phyloP scores from a whole-genome alignment of 2,888 invertebrate species.

The Polydesmus complanatus region DNA sequence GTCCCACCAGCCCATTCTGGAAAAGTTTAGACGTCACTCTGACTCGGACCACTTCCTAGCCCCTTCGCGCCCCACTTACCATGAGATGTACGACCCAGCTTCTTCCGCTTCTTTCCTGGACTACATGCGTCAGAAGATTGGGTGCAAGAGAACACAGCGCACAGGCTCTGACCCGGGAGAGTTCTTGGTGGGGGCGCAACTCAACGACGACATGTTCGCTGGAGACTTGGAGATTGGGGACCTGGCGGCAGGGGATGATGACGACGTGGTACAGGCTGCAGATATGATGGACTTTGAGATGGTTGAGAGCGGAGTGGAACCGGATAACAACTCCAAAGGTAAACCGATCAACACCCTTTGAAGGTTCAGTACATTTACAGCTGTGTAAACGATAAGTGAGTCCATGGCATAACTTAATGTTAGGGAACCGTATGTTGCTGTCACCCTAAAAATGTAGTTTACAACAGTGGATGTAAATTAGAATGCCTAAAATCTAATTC shows the following conservation, averaged over 20 bases:
- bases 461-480: too few relatives aligned
- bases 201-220: constrained; percentile 1
- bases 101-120: constrained; percentile 26
- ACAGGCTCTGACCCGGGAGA: constrained; percentile 25
- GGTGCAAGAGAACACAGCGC: constrained; percentile 28
- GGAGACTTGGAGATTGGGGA: constrained; percentile 6
- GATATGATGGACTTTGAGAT: constrained; percentile 8
- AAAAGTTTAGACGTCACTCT: constrained; percentile 40
- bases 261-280: background rate
- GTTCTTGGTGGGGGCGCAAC: constrained; percentile 5
- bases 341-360: background rate
- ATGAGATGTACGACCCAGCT: background rate
- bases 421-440: too few relatives aligned
- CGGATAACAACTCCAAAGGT: background rate
- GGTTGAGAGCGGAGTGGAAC: too few relatives aligned
- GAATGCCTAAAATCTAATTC: too few relatives aligned
- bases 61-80: constrained; percentile 18
- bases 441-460: too few relatives aligned
- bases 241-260: background rate
- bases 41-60: constrained; percentile 42
- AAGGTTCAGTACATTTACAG: too few relatives aligned
- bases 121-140: constrained; percentile 45
- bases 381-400: too few relatives aligned
- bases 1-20: constrained; percentile 43
- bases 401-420: too few relatives aligned